These are phyloP conservation scores for Cyrtonyx montezumae DNA, from an alignment of 2,113 vertebrate genomes.

Conservation along the genomic window DNA sequence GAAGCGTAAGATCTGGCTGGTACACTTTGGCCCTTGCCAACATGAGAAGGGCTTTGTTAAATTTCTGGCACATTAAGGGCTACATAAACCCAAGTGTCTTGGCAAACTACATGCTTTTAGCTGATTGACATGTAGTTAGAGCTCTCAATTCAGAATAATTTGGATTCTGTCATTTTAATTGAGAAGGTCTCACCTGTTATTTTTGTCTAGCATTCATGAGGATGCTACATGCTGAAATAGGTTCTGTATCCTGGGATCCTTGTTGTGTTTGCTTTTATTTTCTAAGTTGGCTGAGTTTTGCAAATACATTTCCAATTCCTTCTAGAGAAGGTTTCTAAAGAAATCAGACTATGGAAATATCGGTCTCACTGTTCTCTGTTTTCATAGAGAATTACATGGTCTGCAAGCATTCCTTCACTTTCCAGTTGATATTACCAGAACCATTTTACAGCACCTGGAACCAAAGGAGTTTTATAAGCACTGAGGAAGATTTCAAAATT, in stretches of 20 bases:
- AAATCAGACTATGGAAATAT: slow-evolving; percentile 37
- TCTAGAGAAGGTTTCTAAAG: neutral
- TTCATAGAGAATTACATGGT: slow-evolving; percentile 16
- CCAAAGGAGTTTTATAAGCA: neutral
- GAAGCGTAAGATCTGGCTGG: neutral
- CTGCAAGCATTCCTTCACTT: slow-evolving; percentile 16
- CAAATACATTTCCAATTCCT: slow-evolving; percentile 11
- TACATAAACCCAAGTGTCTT: neutral
- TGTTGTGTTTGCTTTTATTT: neutral
- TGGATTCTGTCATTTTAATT: neutral
- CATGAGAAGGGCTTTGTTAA: neutral
- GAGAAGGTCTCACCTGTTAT: neutral
- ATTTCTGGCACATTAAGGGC: neutral
- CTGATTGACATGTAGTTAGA: neutral
- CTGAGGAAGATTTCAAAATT: neutral
- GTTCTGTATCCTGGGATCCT: neutral
- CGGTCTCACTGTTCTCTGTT: slow-evolving; percentile 15
- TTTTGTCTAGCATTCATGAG: neutral
- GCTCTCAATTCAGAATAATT: neutral
- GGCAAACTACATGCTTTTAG: neutral
- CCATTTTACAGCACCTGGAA: neutral
- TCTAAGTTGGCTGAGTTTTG: neutral
- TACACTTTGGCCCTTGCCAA: neutral
- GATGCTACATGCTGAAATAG: neutral
- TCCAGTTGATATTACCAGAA: slow-evolving; percentile 2